These are phyloP conservation scores for Drosophila tsacasi DNA, from an alignment of 1,140 invertebrate genomes.

Conservation along the genomic window DNA sequence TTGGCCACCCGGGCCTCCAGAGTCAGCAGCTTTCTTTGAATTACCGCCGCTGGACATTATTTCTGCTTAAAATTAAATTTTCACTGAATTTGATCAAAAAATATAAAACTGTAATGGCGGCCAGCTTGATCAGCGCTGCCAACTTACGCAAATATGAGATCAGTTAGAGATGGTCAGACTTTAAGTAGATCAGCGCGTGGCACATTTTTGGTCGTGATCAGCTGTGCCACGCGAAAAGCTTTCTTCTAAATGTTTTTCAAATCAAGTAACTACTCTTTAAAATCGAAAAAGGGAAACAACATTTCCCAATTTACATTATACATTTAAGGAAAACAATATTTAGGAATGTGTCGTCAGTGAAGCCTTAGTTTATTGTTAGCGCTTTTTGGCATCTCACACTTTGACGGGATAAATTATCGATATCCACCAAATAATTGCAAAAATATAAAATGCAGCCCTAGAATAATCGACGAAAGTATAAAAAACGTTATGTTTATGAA, in stretches of 20 bases:
- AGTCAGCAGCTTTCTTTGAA: not conserved
- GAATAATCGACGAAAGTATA: too few species aligned
- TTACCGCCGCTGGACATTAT: conserved; percentile 2
- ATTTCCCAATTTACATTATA: too few species aligned
- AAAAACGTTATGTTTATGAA: not conserved
- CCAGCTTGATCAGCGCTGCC: not conserved
- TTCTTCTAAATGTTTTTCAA: too few species aligned
- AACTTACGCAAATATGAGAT: not conserved
- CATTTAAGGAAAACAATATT: too few species aligned
- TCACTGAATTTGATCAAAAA: not conserved
- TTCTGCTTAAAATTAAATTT: not conserved
- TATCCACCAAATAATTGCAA: too few species aligned
- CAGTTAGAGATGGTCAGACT: not conserved
- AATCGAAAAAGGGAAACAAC: too few species aligned
- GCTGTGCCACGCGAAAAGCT: not conserved
- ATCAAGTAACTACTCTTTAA: not conserved
- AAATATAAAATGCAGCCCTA: too few species aligned
- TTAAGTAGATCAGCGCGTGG: not conserved
- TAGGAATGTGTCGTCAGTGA: too few species aligned
- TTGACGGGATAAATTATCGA: too few species aligned
- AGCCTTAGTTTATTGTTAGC: too few species aligned
- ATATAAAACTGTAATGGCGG: not conserved
- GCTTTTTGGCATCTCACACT: too few species aligned
- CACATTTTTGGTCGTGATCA: not conserved
- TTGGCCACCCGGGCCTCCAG: not conserved